Evolutionary conservation across 2,113 vertebrate species (phyloP), one percentile per base, ranked within the genome.

Genomic region (Rhinichthys klamathensis): DNA sequence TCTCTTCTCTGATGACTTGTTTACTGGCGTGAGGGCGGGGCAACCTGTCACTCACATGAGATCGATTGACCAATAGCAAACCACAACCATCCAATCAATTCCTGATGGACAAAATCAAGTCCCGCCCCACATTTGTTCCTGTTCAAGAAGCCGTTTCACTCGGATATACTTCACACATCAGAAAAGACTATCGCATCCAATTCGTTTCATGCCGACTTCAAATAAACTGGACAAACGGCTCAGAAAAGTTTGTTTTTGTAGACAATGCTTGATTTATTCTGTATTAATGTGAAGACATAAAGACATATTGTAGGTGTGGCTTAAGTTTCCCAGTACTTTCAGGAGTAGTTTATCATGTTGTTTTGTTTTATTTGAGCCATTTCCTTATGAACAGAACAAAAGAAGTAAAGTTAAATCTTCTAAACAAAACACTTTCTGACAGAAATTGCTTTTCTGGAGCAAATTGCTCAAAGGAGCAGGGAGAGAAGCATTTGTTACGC

Each of bases 391-490:
- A 46, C 58, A 30, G 4, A 49, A 80, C n/a, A 80, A 80, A 80
- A 46, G 60, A 46, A 65, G 58, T 27, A 15, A 63, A 80, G 35
- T 38, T 16, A 61, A 80, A 12, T 80, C 60, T 80, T 65, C 41
- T 18, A 18, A 65, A 63, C 78, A 65, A 80, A 63, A 21, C 60
- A 11, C 38, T 46, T 65, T 65, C 78, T 80, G 78, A 80, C 58
- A 65, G 58, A 80, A 80, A 80, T 65, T 65, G 78, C 78, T 80
- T 80, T 63, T 80, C 78, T 80, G 78, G 25, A 65, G 41, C 60
- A 65, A 80, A 80, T 80, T 46, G 16, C 18, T 27, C 46, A 80
- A 80, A 80, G 78, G 44, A 16, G 21, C 23, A 49, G 5, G 16
- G 58, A 65, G 78, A 80, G 41, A 30, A 21, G 78, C 78, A 80